A percentile compares a stretch with the other conserved stretches of the same genome.
Evolutionary conservation across 2,113 vertebrate genomes (phyloP).

Genomic region (Ciconia maguari): DNA sequence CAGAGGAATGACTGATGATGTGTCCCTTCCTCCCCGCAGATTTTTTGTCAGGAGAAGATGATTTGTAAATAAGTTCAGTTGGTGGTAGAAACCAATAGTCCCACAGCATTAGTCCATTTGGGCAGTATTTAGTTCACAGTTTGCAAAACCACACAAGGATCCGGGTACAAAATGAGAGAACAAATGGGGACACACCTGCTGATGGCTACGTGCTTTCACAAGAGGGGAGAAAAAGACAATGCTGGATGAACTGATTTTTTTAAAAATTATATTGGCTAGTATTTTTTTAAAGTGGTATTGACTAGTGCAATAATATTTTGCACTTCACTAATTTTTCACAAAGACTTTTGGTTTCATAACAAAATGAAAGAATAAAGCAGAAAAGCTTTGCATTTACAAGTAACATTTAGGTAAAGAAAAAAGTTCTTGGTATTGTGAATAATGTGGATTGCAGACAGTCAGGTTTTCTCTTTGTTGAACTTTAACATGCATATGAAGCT

Average conservation of each 20-base stretch:
- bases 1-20: background rate
- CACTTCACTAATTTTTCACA: background rate
- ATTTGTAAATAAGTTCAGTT: background rate
- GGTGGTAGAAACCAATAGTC: background rate
- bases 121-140: background rate
- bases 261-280: background rate
- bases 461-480: background rate
- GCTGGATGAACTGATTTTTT: background rate
- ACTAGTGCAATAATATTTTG: background rate
- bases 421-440: background rate
- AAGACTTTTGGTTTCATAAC: background rate
- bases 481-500: background rate
- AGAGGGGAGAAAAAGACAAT: background rate
- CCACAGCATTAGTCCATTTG: background rate
- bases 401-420: background rate
- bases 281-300: background rate
- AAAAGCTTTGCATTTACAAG: background rate
- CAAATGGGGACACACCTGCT: background rate
- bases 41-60: background rate
- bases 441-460: background rate
- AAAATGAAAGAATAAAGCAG: background rate
- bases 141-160: background rate
- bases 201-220: background rate
- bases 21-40: background rate
- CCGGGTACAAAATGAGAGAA: background rate